Conservation (phyloP, 2,797 vertebrate species). For the Manis crassicaudata region DNA sequence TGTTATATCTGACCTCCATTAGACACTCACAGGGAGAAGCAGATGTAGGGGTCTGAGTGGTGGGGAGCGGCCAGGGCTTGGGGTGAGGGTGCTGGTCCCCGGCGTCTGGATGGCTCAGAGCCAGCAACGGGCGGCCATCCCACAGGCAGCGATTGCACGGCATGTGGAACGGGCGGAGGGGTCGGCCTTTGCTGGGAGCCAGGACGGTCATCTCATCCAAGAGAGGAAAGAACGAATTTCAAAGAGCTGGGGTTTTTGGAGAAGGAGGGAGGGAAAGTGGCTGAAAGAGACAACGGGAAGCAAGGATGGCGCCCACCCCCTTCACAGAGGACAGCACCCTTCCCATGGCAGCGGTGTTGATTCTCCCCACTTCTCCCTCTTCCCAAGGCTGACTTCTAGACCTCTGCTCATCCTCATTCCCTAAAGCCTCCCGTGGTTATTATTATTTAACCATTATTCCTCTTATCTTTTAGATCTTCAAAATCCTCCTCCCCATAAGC, state of each 20-base stretch:
- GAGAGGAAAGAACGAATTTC: not conserved
- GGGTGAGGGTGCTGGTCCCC: fast-evolving
- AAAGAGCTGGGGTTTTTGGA: not conserved
- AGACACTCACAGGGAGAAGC: not conserved
- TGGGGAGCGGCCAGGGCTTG: not conserved
- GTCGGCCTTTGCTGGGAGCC: no score
- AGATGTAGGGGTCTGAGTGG: not conserved
- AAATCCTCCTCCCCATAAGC: not conserved
- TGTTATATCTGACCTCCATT: not conserved
- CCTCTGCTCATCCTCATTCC: not conserved
- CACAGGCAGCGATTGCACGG: not conserved
- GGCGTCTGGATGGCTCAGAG: not conserved
- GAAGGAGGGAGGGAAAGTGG: not conserved
- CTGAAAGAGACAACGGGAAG: not conserved
- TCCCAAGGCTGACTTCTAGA: not conserved
- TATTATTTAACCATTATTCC: no score
- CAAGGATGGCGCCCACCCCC: not conserved
- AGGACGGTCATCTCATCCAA: not conserved
- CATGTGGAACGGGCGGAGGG: not conserved
- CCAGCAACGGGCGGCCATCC: fast-evolving
- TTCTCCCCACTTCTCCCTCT: not conserved
- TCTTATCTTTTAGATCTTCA: not conserved
- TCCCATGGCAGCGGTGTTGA: no score
- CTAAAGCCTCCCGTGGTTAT: not conserved
- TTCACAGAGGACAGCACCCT: not conserved